Evolutionary conservation across 2,888 invertebrate genomes (phyloP).

Genomic region (Pyrgus malvae): DNA sequence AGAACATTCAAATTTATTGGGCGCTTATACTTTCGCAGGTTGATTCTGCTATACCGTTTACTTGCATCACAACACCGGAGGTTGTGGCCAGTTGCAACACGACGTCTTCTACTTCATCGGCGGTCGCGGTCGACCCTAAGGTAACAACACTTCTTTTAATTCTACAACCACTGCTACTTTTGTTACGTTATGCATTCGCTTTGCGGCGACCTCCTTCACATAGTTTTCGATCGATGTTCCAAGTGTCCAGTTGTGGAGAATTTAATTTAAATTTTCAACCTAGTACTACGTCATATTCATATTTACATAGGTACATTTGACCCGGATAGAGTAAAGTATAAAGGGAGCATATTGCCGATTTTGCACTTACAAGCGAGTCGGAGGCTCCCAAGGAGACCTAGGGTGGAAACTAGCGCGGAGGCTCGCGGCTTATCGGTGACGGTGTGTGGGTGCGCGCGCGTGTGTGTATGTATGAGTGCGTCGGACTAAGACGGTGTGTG

Average conservation of each 20-base stretch:
- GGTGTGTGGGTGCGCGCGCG: background rate
- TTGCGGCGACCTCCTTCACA: conserved; percentile 18
- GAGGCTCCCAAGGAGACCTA: too few species aligned
- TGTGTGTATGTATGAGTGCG: background rate
- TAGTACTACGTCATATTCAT: too few species aligned
- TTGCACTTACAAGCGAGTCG: too few species aligned
- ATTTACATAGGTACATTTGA: too few species aligned
- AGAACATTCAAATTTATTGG: background rate
- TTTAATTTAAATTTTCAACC: too few species aligned
- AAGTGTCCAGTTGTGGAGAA: background rate
- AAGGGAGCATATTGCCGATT: too few species aligned
- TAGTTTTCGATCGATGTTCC: conserved; percentile 28
- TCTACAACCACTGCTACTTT: background rate
- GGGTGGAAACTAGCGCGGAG: too few species aligned
- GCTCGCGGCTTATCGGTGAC: background rate
- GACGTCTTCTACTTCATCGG: conserved; percentile 57
- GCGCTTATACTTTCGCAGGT: conserved; percentile 51
- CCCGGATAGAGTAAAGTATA: too few species aligned
- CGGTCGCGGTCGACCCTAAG: conserved; percentile 66
- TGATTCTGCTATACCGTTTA: conserved; percentile 76
- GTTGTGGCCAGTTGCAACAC: conserved; percentile 74
- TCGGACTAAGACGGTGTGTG: conserved; percentile 34
- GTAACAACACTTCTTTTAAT: conserved; percentile 39
- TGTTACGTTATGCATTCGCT: conserved; percentile 4
- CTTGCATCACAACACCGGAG: conserved; percentile 78